Conservation (phyloP, 2,113 vertebrate genomes). For the Neogale vison region DNA sequence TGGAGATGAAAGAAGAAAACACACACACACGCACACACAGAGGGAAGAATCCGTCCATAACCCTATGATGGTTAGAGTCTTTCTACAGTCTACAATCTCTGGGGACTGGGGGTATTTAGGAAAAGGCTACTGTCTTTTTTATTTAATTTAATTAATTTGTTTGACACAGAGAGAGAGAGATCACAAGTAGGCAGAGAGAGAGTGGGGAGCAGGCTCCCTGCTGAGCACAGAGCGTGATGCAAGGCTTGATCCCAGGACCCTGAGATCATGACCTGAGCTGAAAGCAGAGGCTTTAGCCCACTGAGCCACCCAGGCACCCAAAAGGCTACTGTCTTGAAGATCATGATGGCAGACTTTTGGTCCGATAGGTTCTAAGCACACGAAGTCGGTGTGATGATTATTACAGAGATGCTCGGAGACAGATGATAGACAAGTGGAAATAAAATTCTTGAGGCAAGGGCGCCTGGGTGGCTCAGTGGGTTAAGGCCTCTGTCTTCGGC, state of each 20-base stretch:
- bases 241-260: no score
- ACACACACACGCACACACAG: background rate
- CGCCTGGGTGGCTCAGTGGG: no score
- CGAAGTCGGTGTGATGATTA: background rate
- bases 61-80: background rate
- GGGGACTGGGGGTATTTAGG: background rate
- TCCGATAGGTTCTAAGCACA: background rate
- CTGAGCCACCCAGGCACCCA: no score
- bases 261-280: no score
- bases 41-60: background rate
- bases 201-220: no score
- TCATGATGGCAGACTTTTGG: background rate
- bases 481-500: no score
- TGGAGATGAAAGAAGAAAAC: background rate
- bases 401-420: background rate
- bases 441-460: background rate
- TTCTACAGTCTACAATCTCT: background rate
- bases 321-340: background rate
- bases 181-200: no score
- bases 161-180: no score
- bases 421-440: background rate
- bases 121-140: background rate
- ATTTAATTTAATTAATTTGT: no score
- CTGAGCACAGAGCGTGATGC: no score
- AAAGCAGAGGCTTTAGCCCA: no score